Conservation (phyloP, 2,113 vertebrate species). For the Phoxinus phoxinus region DNA sequence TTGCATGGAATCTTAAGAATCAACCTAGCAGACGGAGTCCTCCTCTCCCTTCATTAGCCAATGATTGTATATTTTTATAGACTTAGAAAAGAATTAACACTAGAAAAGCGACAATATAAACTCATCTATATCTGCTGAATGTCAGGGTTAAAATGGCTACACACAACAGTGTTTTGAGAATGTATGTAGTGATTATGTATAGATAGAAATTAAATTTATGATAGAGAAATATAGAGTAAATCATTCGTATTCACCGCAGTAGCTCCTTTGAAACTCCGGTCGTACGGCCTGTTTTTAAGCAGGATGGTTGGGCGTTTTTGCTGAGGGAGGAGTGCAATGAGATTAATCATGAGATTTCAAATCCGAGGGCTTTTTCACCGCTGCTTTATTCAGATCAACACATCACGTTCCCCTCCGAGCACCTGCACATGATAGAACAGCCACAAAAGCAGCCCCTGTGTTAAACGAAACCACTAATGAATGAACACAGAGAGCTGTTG, state of each 20-base stretch:
- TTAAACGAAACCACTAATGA: neutral
- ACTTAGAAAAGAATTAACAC: conserved; percentile 64
- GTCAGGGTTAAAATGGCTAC: conserved; percentile 58
- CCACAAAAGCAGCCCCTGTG: conserved; percentile 25
- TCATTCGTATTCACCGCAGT: conserved; percentile 38
- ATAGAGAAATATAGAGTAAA: conserved; percentile 58
- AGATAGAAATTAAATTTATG: conserved; percentile 39
- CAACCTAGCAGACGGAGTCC: conserved; percentile 34
- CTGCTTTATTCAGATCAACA: conserved; percentile 25
- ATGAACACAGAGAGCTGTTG: conserved; percentile 12
- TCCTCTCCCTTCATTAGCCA: conserved; percentile 69
- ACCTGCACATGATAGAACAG: conserved; percentile 1
- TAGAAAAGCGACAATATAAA: conserved; percentile 60
- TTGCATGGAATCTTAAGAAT: conserved; percentile 67
- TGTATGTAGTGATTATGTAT: conserved; percentile 57
- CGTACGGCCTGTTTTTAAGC: no score
- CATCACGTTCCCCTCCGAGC: neutral
- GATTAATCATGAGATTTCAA: conserved; percentile 17
- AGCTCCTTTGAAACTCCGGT: conserved; percentile 28
- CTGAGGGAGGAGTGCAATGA: conserved; percentile 41
- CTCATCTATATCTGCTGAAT: conserved; percentile 66
- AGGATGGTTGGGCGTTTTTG: conserved; percentile 14
- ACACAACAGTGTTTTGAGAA: conserved; percentile 58
- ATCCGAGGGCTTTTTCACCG: conserved; percentile 34
- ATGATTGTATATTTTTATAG: conserved; percentile 80